Conservation (phyloP, 1,140 invertebrate genomes). For the Drosophila chauvacae region DNA sequence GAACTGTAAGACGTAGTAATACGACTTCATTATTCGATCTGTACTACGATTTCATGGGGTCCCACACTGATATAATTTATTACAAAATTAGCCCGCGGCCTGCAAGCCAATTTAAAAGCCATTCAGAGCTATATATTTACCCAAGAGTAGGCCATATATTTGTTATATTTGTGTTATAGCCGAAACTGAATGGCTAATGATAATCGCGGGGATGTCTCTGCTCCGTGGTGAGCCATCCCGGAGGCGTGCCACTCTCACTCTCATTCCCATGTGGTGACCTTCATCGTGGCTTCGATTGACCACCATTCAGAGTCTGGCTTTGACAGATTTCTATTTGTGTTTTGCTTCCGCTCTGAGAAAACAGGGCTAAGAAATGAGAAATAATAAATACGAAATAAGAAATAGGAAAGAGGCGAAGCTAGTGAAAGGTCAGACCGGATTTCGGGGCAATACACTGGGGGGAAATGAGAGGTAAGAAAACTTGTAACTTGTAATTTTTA, state of each 20-base stretch:
- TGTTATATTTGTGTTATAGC: constrained; percentile 1
- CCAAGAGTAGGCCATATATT: constrained; percentile 8
- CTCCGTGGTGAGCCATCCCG: constrained; percentile 10
- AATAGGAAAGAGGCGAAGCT: neutral
- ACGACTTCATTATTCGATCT: too few species aligned
- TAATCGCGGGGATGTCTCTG: constrained; percentile 14
- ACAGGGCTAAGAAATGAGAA: neutral
- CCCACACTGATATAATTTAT: constrained; percentile 1
- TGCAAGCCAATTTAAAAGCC: constrained; percentile 12
- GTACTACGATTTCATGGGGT: neutral
- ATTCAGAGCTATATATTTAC: neutral
- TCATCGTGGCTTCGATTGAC: constrained; percentile 2
- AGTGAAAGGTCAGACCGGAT: constrained; percentile 36
- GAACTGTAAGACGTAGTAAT: too few species aligned
- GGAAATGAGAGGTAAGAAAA: neutral
- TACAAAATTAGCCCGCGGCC: constrained; percentile 13
- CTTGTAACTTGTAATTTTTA: too few species aligned
- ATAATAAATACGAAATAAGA: neutral
- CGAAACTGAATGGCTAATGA: constrained; percentile 9
- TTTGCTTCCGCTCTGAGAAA: constrained; percentile 34
- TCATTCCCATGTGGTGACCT: constrained; percentile 27
- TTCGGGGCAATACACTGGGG: constrained; percentile 7
- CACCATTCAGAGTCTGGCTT: constrained; percentile 17
- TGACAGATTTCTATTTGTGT: constrained; percentile 34
- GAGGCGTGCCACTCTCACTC: constrained; percentile 34